Percentiles rank a stretch among this genome's conserved stretches.
These are phyloP conservation scores for Caenorhabditis angaria DNA, from an alignment of 2,888 invertebrate species.

Conservation along the genomic window DNA sequence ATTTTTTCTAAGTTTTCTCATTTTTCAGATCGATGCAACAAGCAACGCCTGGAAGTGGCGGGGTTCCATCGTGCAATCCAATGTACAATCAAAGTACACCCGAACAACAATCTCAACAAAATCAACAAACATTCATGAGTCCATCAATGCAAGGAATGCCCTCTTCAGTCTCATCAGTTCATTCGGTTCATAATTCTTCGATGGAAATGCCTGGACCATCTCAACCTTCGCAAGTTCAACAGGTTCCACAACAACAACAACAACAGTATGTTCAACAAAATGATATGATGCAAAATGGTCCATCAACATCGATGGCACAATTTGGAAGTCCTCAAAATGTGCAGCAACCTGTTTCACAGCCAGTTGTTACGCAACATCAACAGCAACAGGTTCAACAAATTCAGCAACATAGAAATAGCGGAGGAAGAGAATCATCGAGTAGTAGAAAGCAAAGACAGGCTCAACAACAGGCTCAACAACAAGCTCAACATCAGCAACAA, in stretches of 20 bases:
- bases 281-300: neutral
- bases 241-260: conserved; percentile 11
- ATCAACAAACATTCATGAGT: conserved; percentile 37
- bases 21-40: conserved; percentile 41
- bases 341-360: conserved; percentile 8
- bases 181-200: conserved; percentile 46
- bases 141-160: conserved; percentile 46
- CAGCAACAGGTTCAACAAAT: neutral
- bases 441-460: neutral
- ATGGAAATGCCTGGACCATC: conserved; percentile 35
- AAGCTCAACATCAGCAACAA: neutral
- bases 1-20: conserved; percentile 13
- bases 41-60: conserved; percentile 49
- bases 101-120: conserved; percentile 40
- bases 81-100: conserved; percentile 41
- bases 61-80: conserved; percentile 42
- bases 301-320: neutral
- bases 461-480: neutral
- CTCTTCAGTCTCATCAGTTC: conserved; percentile 48
- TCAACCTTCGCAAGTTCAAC: conserved; percentile 5
- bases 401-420: neutral
- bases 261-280: conserved; percentile 7
- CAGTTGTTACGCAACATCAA: neutral
- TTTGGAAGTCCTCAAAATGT: neutral
- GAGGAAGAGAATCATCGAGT: neutral